Conservation (phyloP, 2,888 invertebrate species). For the Zeuzera pyrina region DNA sequence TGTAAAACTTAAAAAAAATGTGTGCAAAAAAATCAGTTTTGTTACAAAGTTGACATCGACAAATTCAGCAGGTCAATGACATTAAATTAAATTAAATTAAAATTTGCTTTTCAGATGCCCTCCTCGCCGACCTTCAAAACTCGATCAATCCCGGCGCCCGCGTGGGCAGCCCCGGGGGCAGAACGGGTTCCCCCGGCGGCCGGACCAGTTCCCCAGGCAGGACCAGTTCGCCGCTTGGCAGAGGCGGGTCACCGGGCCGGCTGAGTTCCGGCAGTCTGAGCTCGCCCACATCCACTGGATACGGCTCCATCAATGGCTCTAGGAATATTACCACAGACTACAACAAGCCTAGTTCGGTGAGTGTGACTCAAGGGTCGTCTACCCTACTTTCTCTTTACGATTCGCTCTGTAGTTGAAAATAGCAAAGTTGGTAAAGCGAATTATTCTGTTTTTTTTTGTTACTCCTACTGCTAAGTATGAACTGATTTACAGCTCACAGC, state of each 20-base stretch:
- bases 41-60: too few relatives aligned
- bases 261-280: slow-evolving; percentile 63
- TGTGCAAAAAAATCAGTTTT: too few relatives aligned
- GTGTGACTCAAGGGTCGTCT: too few relatives aligned
- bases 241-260: slow-evolving; percentile 68
- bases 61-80: too few relatives aligned
- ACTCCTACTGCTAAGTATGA: too few relatives aligned
- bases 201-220: slow-evolving; percentile 49
- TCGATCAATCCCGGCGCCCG: slow-evolving; percentile 82
- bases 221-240: slow-evolving; percentile 42
- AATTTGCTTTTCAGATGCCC: slow-evolving; percentile 93
- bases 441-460: too few relatives aligned
- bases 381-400: too few relatives aligned
- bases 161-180: slow-evolving; percentile 52
- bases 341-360: slow-evolving; percentile 76
- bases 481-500: too few relatives aligned
- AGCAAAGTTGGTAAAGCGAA: too few relatives aligned
- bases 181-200: slow-evolving; percentile 67
- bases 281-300: slow-evolving; percentile 75
- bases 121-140: slow-evolving; percentile 96
- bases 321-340: slow-evolving; percentile 65
- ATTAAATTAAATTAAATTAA: too few relatives aligned
- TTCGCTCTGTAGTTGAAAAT: too few relatives aligned
- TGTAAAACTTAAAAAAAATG: too few relatives aligned
- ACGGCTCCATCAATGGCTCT: slow-evolving; percentile 85